Evolutionary conservation across 2,113 vertebrate species (phyloP).

Genomic region (Turdus rufiventris): DNA sequence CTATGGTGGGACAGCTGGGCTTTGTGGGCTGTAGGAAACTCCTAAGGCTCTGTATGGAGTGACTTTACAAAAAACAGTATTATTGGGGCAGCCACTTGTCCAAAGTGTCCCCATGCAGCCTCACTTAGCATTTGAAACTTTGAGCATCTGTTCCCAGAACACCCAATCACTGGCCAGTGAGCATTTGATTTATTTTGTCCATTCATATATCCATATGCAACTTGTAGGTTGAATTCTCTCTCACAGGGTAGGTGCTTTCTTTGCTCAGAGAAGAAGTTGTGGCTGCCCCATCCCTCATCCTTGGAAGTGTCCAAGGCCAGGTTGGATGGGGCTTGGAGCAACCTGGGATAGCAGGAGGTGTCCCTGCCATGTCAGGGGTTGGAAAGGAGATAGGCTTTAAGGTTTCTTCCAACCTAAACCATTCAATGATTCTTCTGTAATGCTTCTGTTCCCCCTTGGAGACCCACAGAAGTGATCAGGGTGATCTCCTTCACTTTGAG

Average conservation of each 20-base stretch:
- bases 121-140: not conserved
- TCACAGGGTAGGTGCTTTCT: rapidly evolving
- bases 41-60: not conserved
- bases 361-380: not conserved
- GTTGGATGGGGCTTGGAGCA: not conserved
- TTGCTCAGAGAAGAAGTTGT: not conserved
- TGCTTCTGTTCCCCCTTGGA: not conserved
- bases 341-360: not conserved
- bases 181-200: not conserved
- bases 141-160: not conserved
- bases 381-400: rapidly evolving
- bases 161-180: not conserved
- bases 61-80: not conserved
- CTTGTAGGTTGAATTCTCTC: rapidly evolving
- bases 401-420: not conserved
- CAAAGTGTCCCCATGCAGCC: not conserved
- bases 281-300: not conserved
- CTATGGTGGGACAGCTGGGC: not conserved
- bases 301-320: not conserved
- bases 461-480: not conserved
- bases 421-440: not conserved
- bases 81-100: not conserved
- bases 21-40: not conserved
- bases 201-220: not conserved
- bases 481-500: not conserved